Evolutionary conservation across 2,797 vertebrate species (phyloP), one percentile per base, ranked within the genome.

Genomic region (Siniperca scherzeri): DNA sequence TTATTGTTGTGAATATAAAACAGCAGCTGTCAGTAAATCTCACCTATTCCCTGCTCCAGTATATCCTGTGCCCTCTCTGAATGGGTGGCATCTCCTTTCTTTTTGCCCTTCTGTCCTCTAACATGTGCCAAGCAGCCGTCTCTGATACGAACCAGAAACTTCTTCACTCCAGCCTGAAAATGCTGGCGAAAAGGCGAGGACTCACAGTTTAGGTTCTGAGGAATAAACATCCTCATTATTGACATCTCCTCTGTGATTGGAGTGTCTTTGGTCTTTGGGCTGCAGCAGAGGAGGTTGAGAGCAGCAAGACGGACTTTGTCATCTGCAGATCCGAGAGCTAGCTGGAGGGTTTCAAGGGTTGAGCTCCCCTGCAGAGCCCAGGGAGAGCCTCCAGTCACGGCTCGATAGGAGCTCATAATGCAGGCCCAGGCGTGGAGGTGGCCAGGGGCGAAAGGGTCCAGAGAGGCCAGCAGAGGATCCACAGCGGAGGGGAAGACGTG

Each of bases 161-260:
- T 97, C 84, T 88, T 95, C 76, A 97, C 78, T 0, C 74, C 93
- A 0, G 96, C 95, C 86, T 98, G 97, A 74, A 98, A 95, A 81
- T 97, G 96, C 82, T 99, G 97, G 40, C 97, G 97, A 81, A 98
- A 98, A 0, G 96, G 94, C 0, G 97, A 97, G 0, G 97, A 97
- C 78, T 97, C 96, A 0, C 96, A 95, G 84, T 96, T 98, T 16
- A 99, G 92, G 93, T 97, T 99, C 79, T 96, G 94, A 17, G 96
- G 96, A 79, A 99, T 90, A 70, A 97, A 98, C 40, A 44, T 85
- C 84, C 21, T 95, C 84, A 98, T 92, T 10, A 96, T 70, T 0
- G 1, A 61, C 77, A 96, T 36, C 85, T 98, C 97, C 3, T 87
- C 83, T 0, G 56, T 4, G 0, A 81, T 93, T 0, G 97, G 95